Percentiles rank a stretch among this genome's conserved stretches.
These are phyloP conservation scores for Drosophila mayaguana DNA, from an alignment of 2,888 invertebrate species.

Conservation along the genomic window DNA sequence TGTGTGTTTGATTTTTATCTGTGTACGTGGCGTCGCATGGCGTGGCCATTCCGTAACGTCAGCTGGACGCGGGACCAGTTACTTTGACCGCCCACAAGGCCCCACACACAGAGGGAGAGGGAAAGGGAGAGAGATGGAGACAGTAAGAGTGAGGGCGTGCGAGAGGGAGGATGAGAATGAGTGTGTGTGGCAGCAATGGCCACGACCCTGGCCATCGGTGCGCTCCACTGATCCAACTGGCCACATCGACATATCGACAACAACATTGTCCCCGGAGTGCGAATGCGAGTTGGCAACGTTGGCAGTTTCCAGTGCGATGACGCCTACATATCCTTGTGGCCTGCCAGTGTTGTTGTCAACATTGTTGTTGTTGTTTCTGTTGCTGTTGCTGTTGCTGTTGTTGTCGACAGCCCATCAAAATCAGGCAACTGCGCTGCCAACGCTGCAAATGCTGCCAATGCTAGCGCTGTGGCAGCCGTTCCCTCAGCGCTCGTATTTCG, in stretches of 20 bases:
- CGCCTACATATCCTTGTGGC: conserved; percentile 68
- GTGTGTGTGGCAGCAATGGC: conserved; percentile 16
- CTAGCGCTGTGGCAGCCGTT: conserved; percentile 38
- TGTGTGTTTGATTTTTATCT: conserved; percentile 70
- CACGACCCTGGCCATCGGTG: conserved; percentile 37
- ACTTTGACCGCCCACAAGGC: conserved; percentile 23
- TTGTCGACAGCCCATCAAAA: conserved; percentile 68
- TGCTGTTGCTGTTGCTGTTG: conserved; percentile 46
- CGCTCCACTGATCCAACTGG: conserved; percentile 58
- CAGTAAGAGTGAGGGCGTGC: neutral
- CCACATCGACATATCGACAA: conserved; percentile 70
- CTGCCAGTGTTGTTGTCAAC: conserved; percentile 48
- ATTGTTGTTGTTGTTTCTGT: conserved; percentile 47
- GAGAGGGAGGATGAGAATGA: neutral
- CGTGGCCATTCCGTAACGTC: conserved; percentile 53
- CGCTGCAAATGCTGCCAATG: conserved; percentile 41
- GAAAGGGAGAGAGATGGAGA: neutral
- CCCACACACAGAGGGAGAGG: neutral
- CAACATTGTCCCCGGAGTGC: conserved; percentile 68
- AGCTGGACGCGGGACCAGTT: conserved; percentile 16
- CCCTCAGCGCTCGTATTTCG: conserved; percentile 74
- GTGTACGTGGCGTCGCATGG: conserved; percentile 63
- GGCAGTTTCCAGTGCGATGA: conserved; percentile 58
- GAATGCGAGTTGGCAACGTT: conserved; percentile 53
- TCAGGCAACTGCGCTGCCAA: conserved; percentile 60